A percentile compares a stretch with the other conserved stretches of the same genome.
phyloP scores from a whole-genome alignment of 2,797 vertebrate species.

The Leptatherina wallacei region DNA sequence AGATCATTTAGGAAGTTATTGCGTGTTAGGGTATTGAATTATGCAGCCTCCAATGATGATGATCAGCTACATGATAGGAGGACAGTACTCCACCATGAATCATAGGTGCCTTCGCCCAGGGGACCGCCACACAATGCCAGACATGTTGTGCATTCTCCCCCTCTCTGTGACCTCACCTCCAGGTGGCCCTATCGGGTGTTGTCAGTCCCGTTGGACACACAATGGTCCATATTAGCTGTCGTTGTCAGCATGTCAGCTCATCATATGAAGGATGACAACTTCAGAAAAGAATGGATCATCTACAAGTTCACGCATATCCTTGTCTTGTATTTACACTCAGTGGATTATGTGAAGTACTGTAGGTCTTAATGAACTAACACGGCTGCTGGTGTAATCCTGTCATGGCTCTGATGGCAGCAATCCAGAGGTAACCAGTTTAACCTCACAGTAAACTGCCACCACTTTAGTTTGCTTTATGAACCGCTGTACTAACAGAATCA shows the following conservation, averaged over 20 bases:
- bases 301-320: slow-evolving; percentile 53
- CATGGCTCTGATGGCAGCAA: slow-evolving; percentile 9
- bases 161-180: slow-evolving; percentile 62
- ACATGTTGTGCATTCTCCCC: slow-evolving; percentile 60
- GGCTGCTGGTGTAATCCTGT: slow-evolving; percentile 15
- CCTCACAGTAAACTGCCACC: too few relatives aligned
- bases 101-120: slow-evolving; percentile 49
- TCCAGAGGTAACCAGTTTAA: neutral
- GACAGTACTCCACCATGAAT: slow-evolving; percentile 61
- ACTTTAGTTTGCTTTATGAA: neutral
- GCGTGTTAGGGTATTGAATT: neutral
- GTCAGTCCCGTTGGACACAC: slow-evolving; percentile 55
- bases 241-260: slow-evolving; percentile 57
- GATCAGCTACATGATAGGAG: slow-evolving; percentile 52
- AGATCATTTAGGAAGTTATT: neutral
- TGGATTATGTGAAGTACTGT: slow-evolving; percentile 37
- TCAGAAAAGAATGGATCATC: slow-evolving; percentile 69
- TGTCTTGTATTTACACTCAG: slow-evolving; percentile 53
- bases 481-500: neutral
- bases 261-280: slow-evolving; percentile 69
- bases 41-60: slow-evolving; percentile 11
- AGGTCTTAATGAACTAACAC: slow-evolving; percentile 14
- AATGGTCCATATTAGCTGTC: slow-evolving; percentile 57
- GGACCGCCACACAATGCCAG: slow-evolving; percentile 61
- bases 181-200: slow-evolving; percentile 77